Evolutionary conservation across 64 coral and sea anemone genomes (phyloP).

Genomic region (Montipora foliosa): DNA sequence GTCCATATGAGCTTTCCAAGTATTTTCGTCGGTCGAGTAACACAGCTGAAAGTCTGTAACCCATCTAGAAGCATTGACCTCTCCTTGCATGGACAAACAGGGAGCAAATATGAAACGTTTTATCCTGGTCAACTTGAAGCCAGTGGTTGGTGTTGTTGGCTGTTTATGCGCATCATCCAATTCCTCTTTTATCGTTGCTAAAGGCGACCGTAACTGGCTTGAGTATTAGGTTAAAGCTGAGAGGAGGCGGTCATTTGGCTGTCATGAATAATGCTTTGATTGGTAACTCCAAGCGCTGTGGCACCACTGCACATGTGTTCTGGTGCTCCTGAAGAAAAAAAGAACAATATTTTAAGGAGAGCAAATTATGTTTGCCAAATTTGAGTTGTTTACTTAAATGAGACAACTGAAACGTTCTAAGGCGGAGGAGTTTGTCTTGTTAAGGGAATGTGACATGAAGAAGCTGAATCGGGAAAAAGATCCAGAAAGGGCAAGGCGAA

Average conservation of each 20-base stretch:
- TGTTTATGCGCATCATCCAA: neutral
- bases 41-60: neutral
- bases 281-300: no score
- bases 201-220: slow-evolving; percentile 30
- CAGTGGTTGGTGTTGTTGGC: neutral
- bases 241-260: slow-evolving; percentile 3
- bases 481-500: no score
- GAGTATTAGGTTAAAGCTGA: neutral
- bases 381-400: no score
- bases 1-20: neutral
- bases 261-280: neutral
- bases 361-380: no score
- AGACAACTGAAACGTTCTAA: no score
- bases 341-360: no score
- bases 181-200: neutral
- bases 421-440: no score
- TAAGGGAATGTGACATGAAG: no score
- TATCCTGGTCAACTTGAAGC: slow-evolving; percentile 28
- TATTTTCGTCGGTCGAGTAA: neutral
- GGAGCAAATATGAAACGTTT: slow-evolving; percentile 13
- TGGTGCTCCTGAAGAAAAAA: no score
- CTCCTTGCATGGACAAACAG: slow-evolving; percentile 13
- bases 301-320: no score
- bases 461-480: no score
- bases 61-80: neutral